Base-by-base conservation (phyloP, 2,888 invertebrate genomes). In the Nudaria mundana region DNA sequence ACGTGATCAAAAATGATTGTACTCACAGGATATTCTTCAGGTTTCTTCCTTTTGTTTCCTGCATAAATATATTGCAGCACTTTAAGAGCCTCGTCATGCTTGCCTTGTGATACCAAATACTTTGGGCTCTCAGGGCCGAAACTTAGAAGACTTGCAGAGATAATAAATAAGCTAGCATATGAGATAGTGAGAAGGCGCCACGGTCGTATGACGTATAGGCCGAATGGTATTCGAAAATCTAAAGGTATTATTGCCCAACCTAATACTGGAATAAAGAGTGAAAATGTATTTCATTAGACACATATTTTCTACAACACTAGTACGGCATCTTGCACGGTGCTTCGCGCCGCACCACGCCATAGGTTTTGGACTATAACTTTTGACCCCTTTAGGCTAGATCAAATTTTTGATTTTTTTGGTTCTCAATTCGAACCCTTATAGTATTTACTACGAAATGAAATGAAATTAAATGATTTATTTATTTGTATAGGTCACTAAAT, bases 101-200 rank as follows among this genome's bases (percentile, higher is more conserved):
- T 86, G 0, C 93, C 93, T 56, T 92, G 92, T 0, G 93, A 90
- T 5, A 94, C 78, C 20, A 93, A 83, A 69, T 92, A 96, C 66
- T 94, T 94, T 0, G 96, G 96, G 56, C 94, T 96, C 70, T 96
- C 96, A 0, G 95, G 95, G 2, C 85, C 85, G 1, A 87, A 79
- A 0, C 90, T 71, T 44, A 92, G 77, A 0, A 92, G 33, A 0
- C 91, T 71, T 0, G 93, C 91, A 8, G 72, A 63, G 5, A 93
- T 35, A 1, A 94, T 49, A 51, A 92, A 92, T 4, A 93, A 86
- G 1, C 91, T 33, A 0, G 92, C 89, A 52, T 94, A 91, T 0
- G 92, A 44, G 0, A 93, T 85, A 1, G 94, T 74, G 25, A 95
- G 91, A 1, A 95, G 63, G 28, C 96, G 89, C 96, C 96, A 96